These are phyloP conservation scores for Semaprochilodus insignis DNA, from an alignment of 2,797 vertebrate species.

Conservation along the genomic window DNA sequence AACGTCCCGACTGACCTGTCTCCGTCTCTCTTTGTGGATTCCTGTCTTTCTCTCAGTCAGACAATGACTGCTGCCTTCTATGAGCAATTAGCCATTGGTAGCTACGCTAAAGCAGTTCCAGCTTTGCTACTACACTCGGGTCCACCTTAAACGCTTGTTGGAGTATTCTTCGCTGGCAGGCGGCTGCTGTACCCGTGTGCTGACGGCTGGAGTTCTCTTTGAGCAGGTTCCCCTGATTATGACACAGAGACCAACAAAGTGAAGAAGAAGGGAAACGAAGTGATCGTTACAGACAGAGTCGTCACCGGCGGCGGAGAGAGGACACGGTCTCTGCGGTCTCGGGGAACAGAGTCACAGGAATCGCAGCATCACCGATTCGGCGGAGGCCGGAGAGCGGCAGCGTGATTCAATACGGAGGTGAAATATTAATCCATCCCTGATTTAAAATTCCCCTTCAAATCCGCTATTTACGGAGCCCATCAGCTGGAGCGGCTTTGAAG, in stretches of 20 bases:
- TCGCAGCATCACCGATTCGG: slow-evolving; percentile 62
- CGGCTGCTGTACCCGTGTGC: background rate
- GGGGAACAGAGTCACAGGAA: slow-evolving; percentile 50
- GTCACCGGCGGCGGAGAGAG: slow-evolving; percentile 53
- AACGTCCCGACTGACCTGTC: background rate
- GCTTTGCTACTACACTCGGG: too few species aligned
- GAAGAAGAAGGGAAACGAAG: background rate
- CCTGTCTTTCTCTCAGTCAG: background rate
- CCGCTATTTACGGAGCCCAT: slow-evolving; percentile 73
- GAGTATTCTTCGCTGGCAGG: background rate
- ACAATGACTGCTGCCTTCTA: slow-evolving; percentile 1
- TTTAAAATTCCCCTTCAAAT: slow-evolving; percentile 83
- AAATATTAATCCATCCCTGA: slow-evolving; percentile 81
- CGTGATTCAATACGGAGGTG: slow-evolving; percentile 75
- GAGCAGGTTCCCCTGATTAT: background rate
- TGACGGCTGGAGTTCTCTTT: background rate
- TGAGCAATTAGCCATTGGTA: background rate
- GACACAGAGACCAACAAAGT: background rate
- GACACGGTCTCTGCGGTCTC: slow-evolving; percentile 57
- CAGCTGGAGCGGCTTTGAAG: slow-evolving; percentile 75
- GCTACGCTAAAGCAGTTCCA: background rate
- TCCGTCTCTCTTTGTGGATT: background rate
- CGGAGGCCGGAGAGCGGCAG: slow-evolving; percentile 66
- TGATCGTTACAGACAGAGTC: background rate
- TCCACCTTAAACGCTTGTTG: too few species aligned